A percentile compares a stretch with the other conserved stretches of the same genome.
Evolutionary conservation across 2,888 invertebrate species (phyloP).

Genomic region (Chymomyza caudatula): DNA sequence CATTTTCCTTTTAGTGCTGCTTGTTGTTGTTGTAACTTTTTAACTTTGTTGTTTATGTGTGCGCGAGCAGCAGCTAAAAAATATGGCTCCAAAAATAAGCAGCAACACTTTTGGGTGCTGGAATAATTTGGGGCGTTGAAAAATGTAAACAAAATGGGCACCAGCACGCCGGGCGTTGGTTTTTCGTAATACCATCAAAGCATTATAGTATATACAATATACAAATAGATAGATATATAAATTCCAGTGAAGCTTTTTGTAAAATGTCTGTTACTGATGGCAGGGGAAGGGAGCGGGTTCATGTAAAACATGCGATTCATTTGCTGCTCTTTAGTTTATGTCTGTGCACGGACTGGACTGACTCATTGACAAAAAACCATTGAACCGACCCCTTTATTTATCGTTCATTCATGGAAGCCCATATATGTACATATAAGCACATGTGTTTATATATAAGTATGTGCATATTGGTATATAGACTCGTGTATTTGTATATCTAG

Average conservation of each 20-base stretch:
- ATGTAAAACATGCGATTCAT: conserved; percentile 25
- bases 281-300: too few species aligned
- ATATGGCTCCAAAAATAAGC: conserved; percentile 47
- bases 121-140: conserved; percentile 54
- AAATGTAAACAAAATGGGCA: conserved; percentile 56
- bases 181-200: not conserved
- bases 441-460: conserved; percentile 3
- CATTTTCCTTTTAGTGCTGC: conserved; percentile 3
- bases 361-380: conserved; percentile 70
- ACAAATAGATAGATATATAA: not conserved
- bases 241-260: not conserved
- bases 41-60: conserved; percentile 40
- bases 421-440: not conserved
- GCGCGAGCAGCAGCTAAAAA: conserved; percentile 26
- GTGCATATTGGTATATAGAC: not conserved
- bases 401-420: conserved; percentile 50
- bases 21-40: too few species aligned
- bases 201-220: not conserved
- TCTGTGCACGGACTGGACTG: conserved; percentile 23
- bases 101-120: conserved; percentile 20
- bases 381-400: conserved; percentile 43
- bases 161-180: conserved; percentile 31
- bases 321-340: conserved; percentile 15
- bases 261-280: conserved; percentile 26
- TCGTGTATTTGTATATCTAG: not conserved